These are phyloP conservation scores for Bombycilla garrulus DNA, from an alignment of 2,113 vertebrate species.

Conservation along the genomic window DNA sequence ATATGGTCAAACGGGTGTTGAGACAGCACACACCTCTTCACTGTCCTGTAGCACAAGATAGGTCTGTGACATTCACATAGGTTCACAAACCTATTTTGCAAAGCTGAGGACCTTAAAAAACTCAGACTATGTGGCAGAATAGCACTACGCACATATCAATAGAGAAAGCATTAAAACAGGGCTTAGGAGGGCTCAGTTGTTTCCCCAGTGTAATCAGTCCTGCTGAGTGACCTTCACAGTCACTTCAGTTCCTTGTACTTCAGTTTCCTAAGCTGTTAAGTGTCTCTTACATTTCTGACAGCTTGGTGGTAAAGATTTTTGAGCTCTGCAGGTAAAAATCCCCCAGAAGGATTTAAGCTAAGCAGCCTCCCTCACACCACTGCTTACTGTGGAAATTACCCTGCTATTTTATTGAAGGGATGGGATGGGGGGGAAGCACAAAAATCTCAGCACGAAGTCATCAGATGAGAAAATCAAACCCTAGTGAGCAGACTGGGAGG, in stretches of 20 bases:
- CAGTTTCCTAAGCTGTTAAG: background rate
- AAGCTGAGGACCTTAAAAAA: background rate
- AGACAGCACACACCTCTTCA: rapidly evolving
- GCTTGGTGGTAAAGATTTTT: background rate
- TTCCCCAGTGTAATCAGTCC: background rate
- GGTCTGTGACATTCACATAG: rapidly evolving
- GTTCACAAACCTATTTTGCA: background rate
- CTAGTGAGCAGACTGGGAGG: background rate
- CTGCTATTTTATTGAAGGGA: background rate
- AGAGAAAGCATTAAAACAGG: background rate
- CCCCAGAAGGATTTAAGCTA: background rate
- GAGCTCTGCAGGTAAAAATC: background rate
- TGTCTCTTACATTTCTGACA: background rate
- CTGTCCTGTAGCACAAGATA: background rate
- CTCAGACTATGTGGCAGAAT: background rate
- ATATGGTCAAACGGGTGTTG: rapidly evolving
- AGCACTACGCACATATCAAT: background rate
- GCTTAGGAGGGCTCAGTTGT: background rate
- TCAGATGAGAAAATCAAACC: background rate
- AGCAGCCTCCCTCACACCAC: background rate
- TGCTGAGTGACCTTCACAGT: background rate
- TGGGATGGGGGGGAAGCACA: background rate
- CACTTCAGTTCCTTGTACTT: background rate
- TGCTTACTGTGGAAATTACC: background rate
- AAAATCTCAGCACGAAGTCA: background rate